Percentiles rank a stretch among this genome's conserved stretches.
phyloP scores from a whole-genome alignment of 2,113 vertebrate species.

The Leptocoma aspasia region DNA sequence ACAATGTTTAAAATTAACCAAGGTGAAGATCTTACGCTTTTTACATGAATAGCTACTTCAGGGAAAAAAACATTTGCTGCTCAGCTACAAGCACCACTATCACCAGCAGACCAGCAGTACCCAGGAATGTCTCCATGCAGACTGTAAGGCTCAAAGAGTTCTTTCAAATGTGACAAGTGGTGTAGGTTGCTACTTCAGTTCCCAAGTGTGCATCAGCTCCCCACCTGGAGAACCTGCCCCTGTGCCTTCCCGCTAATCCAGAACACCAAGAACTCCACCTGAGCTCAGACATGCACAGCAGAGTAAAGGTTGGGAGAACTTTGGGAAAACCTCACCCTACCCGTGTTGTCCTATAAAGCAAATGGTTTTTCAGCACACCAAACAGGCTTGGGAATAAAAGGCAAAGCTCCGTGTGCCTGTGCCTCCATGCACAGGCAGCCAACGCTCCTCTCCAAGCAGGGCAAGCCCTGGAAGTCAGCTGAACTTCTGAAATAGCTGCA shows the following conservation, averaged over 20 bases:
- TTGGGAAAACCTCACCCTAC: background rate
- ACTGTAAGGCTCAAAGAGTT: accelerated
- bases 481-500: background rate
- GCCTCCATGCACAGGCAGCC: background rate
- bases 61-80: background rate
- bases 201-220: background rate
- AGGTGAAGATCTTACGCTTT: background rate
- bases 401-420: background rate
- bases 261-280: background rate
- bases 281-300: background rate
- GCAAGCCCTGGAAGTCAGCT: background rate
- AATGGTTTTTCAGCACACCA: background rate
- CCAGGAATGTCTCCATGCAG: background rate
- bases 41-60: background rate
- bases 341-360: accelerated
- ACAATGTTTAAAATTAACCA: background rate
- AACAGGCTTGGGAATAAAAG: background rate
- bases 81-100: background rate
- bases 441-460: accelerated
- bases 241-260: background rate
- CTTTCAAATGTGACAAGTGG: accelerated
- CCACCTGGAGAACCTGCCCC: background rate
- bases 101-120: background rate
- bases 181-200: background rate
- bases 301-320: background rate